A percentile compares a stretch with the other conserved stretches of the same genome.
Evolutionary conservation across 2,113 vertebrate genomes (phyloP).

Genomic region (Corythoichthys intestinalis): DNA sequence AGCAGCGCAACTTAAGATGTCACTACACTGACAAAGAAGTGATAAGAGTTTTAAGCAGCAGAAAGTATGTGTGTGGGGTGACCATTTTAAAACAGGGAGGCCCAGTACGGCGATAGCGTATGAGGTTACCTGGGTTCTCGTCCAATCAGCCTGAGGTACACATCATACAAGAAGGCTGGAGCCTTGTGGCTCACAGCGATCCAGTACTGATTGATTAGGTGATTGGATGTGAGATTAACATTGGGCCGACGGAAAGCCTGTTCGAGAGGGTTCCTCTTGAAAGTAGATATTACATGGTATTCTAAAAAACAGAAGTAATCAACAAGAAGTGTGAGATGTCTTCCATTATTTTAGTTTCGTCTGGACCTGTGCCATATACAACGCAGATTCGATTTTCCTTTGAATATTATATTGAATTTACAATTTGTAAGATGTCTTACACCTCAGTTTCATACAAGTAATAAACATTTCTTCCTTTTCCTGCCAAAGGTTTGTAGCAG

Average conservation of each 20-base stretch:
- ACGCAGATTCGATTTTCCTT: not conserved
- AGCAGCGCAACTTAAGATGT: slow-evolving; percentile 27
- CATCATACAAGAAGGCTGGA: slow-evolving; percentile 98
- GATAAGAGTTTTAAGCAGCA: slow-evolving; percentile 43
- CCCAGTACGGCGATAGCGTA: slow-evolving; percentile 40
- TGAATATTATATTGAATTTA: no score
- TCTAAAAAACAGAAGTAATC: slow-evolving; percentile 87
- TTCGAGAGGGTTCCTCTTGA: slow-evolving; percentile 99
- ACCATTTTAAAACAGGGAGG: slow-evolving; percentile 11
- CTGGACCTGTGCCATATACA: not conserved
- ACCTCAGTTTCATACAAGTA: not conserved
- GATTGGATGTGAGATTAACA: slow-evolving; percentile 99
- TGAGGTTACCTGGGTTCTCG: slow-evolving; percentile 97
- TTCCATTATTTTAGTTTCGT: not conserved
- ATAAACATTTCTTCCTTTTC: not conserved
- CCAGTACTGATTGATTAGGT: slow-evolving; percentile 99
- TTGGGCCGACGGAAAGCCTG: slow-evolving; percentile 99
- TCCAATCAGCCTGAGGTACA: slow-evolving; percentile 99
- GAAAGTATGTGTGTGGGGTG: slow-evolving; percentile 16
- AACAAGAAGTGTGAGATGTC: slow-evolving; percentile 29
- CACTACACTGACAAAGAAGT: slow-evolving; percentile 20
- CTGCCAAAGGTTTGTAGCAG: not conserved
- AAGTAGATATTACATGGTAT: slow-evolving; percentile 99
- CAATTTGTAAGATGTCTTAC: not conserved
- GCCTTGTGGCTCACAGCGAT: slow-evolving; percentile 99